Evolutionary conservation across 2,113 vertebrate species (phyloP), one percentile per base, ranked within the genome.

Genomic region (Zootoca vivipara): DNA sequence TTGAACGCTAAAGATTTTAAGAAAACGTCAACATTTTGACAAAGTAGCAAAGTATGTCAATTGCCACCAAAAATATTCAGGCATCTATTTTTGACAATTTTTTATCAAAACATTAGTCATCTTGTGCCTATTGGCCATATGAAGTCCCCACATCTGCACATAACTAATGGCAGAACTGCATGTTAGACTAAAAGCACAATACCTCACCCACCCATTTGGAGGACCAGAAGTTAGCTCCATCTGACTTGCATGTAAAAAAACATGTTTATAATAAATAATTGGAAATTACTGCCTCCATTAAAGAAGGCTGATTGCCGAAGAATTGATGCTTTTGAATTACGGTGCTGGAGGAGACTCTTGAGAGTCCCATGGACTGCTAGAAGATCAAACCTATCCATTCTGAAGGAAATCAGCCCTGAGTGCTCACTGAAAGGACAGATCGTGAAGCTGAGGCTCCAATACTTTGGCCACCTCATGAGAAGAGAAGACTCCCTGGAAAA

Each of bases 11-110:
- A 58, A 52, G 33, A 77, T 69, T 77, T 88, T 46, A 77, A 83
- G 58, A 88, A 88, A 88, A 83, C 58, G 83, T 77, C 87, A 88
- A 88, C 42, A 88, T 88, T 88, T 77, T 88, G 87, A 88, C 87
- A 83, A 88, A 83, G 65, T 78, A 78, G 83, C 80, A 67, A 88
- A 77, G 46, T 83, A 69, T 78, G 78, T 88, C 73, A 56, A 88
- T 83, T 56, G n/a, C 15, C n/a, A 78, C 87, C 58, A 78, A 69
- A 83, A 88, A 83, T 78, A 88, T 77, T 88, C 81, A 52, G 77
- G n/a, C 35, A 38, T 75, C 82, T 70, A 82, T 69, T 79, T 84
- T 46, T 72, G 67, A 82, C 72, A 24, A 83, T 67, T 83, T 82
- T 88, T 35, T 52, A 8, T 83, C 62, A 83, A 78, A 83, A 52